phyloP scores from a whole-genome alignment of 1,140 invertebrate species.

The Uloborus diversus region DNA sequence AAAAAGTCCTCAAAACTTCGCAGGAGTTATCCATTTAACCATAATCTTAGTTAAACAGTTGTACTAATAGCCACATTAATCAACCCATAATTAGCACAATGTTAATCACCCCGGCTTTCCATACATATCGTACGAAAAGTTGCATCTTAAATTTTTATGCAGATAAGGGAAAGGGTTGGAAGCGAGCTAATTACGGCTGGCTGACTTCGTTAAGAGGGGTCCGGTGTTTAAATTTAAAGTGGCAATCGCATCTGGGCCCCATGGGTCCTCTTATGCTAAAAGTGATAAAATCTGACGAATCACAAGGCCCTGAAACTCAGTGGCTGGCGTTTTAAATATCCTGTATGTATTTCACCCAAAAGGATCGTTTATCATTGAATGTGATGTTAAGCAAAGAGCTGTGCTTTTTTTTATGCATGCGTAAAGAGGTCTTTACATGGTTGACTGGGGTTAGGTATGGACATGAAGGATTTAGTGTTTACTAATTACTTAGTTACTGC shows the following conservation, averaged over 20 bases:
- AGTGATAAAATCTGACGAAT: not conserved
- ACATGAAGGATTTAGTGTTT: too few species aligned
- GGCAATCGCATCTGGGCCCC: not conserved
- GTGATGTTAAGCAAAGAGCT: not conserved
- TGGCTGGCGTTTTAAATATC: not conserved
- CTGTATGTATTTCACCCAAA: not conserved
- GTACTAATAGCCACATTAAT: not conserved
- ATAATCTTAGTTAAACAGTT: too few species aligned
- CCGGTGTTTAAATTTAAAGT: not conserved
- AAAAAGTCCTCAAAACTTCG: too few species aligned
- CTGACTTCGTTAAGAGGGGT: not conserved
- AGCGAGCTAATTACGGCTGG: not conserved
- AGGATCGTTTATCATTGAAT: not conserved
- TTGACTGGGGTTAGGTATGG: too few species aligned
- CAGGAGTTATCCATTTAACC: too few species aligned
- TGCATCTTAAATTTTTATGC: not conserved
- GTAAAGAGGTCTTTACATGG: too few species aligned
- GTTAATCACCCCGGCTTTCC: conserved; percentile 2
- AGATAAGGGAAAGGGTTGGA: not conserved
- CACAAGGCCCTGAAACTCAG: not conserved
- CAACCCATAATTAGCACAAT: not conserved
- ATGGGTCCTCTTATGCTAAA: not conserved
- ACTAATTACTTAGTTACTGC: too few species aligned
- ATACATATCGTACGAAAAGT: not conserved
- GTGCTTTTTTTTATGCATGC: too few species aligned